Base-by-base conservation (phyloP, 2,797 vertebrate genomes). In the Danio jaintianensis region DNA sequence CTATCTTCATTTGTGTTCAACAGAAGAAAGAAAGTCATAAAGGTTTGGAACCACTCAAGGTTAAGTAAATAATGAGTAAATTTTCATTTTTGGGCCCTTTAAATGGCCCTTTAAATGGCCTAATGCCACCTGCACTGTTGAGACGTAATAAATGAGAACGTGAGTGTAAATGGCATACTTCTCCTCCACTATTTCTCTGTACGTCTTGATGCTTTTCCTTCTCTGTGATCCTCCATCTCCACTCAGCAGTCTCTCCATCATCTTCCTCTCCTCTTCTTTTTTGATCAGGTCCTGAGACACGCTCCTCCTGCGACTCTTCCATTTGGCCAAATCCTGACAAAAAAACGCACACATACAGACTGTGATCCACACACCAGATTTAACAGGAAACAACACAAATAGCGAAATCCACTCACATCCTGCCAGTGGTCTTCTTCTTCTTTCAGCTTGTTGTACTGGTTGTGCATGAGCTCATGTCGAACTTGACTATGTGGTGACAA, bases 381-480 rank as follows among this genome's bases (percentile, higher is more conserved):
- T 38, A 15, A 62, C 5, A 47, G 6, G 7, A 73, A 63, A 4
- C 11, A 58, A 1, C 2, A 2, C 20, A 5, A 8, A 2, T 2
- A 38, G 47, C 2, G 7, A 15, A 42, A 72, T 15, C 6, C 71
- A 43, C 97, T 96, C 90, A 99, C 98, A 4, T 98, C 96, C 90
- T 99, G 98, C 98, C 98, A 99, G 85, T 96, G 96, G 88, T 95
- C 94, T 29, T 99, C 97, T 0, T 98, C 98, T 83, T 99, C 98
- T 84, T 95, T 96, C 89, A 97, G 92, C 85, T 88, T 90, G 93
- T 92, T 96, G 90, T 98, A 95, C 87, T 98, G 89, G 73, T 93
- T 92, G 90, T 97, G 97, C 88, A 99, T 95, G 84, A 96, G 93
- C 85, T 97, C 96, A 55, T 99, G 97, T 50, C 96, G 96, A 82